Base-by-base conservation (phyloP, 2,797 vertebrate species). In the Rhinella marina region DNA sequence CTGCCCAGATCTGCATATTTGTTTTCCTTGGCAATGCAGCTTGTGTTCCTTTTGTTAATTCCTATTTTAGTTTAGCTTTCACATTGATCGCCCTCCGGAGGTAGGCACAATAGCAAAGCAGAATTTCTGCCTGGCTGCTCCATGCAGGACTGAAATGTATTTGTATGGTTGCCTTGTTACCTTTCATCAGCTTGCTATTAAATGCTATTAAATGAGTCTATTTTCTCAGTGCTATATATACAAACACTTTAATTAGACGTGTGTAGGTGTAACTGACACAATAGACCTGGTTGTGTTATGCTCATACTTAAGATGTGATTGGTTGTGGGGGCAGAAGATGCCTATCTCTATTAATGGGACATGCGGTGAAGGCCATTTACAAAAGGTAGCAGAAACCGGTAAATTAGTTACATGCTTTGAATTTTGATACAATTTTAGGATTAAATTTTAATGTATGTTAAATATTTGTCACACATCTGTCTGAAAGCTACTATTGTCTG, bases 241-340 rank as follows among this genome's bases (percentile, higher is more conserved):
- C 81, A 83, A 83, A 83, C 81, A 83, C 81, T 52, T 52, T 68
- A 82, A 82, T 82, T 82, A 82, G 81, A 50, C 72, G 41, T 10
- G 81, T 72, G 81, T 72, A 83, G 81, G 66, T 83, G 81, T 83
- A 83, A 83, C 57, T 50, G 68, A 83, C 64, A 83, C 81, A 83
- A 83, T 83, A 83, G 57, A 72, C 54, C 50, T 23, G 66, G 19
- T 57, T 56, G 21, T 83, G 64, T 82, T 68, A 52, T 68, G n/a
- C 54, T 68, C 25, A 27, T 11, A 56, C 52, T 56, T 32, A 21
- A 52, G 64, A 64, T 29, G 64, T 82, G 64, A 70, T 70, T 56
- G 72, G 66, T 17, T 29, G 50, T 83, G 81, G 66, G 68, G 54
- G 17, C 52, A 83, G 81, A 56, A 16, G 19, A 57, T 27, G 50